Evolutionary conservation across 2,888 invertebrate species (phyloP), one percentile per base, ranked within the genome.

Genomic region (Macropis europaea): DNA sequence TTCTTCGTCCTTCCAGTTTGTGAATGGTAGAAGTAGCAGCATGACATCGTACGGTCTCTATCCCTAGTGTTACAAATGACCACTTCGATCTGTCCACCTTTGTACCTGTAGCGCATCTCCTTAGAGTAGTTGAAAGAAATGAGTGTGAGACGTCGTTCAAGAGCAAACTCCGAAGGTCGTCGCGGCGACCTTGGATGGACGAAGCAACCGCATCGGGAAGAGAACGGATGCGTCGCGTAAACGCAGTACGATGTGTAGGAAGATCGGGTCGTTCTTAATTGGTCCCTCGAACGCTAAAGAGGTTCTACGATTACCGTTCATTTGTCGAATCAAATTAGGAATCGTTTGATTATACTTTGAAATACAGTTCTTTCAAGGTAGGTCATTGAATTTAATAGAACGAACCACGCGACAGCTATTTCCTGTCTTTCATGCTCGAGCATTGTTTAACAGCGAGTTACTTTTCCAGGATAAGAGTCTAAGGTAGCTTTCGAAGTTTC

Each of bases 1-100:
- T 61, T 63, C 34, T 54, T 60, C 34, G 60, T 38, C 42, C 22
- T 47, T 71, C 24, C 50, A 72, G 60, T 82, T 72, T 73, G 67
- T 52, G 57, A 73, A 79, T 79, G 70, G 76, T 81, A 81, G 76
- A 82, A 68, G 63, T 82, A 82, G 73, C 43, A 82, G 81, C 81
- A 81, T 81, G 82, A 52, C 57, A 64, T 57, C 43, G 60, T 73
- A 68, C 64, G 42, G 61, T 74, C 59, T 76, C 69, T 76, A 69
- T 66, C 50, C 61, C 59, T 69, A 69, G 42, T 73, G 63, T 80
- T 72, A 77, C 53, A 45, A 67, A 57, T 52, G 38, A 73, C 26
- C 57, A 71, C 57, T 71, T 71, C 53, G 40, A 74, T 74, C 47
- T 67, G 68, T 64, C 56, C 60, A 68, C 30, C 66, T 74, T 67